phyloP scores from a whole-genome alignment of 2,797 vertebrate genomes.

The Heteromormyrus szaboi region DNA sequence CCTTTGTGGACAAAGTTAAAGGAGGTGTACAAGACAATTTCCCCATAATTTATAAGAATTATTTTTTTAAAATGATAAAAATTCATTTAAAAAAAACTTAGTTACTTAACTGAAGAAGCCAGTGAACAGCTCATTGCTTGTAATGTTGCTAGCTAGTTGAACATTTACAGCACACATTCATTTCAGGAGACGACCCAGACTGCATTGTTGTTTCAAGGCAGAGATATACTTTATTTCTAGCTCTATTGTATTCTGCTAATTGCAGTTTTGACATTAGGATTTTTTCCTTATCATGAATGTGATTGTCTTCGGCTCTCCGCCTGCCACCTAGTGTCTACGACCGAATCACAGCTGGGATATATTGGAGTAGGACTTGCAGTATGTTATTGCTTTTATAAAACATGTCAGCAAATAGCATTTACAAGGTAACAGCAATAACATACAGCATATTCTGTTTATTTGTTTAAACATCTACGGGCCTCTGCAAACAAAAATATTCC shows the following conservation, averaged over 20 bases:
- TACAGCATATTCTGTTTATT: neutral
- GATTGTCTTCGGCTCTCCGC: too few species aligned
- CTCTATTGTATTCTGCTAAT: neutral
- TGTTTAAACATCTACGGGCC: neutral
- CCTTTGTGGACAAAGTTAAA: neutral
- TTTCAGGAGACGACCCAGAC: neutral
- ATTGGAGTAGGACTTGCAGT: neutral
- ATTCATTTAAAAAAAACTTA: too few species aligned
- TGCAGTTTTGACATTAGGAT: neutral
- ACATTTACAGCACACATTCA: neutral
- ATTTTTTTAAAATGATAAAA: too few species aligned
- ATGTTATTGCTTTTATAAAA: neutral
- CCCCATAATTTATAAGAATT: neutral
- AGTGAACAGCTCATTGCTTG: neutral
- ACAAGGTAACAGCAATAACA: neutral
- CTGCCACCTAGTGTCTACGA: too few species aligned
- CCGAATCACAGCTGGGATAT: too few species aligned
- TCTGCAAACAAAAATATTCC: neutral
- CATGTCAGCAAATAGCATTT: neutral
- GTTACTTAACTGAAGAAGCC: neutral
- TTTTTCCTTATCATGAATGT: neutral
- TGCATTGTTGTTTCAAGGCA: neutral
- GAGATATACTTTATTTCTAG: neutral
- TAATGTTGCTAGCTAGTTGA: neutral
- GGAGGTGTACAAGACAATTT: neutral